These are phyloP conservation scores for Anoplopoma fimbria DNA, from an alignment of 2,113 vertebrate genomes.

Conservation along the genomic window DNA sequence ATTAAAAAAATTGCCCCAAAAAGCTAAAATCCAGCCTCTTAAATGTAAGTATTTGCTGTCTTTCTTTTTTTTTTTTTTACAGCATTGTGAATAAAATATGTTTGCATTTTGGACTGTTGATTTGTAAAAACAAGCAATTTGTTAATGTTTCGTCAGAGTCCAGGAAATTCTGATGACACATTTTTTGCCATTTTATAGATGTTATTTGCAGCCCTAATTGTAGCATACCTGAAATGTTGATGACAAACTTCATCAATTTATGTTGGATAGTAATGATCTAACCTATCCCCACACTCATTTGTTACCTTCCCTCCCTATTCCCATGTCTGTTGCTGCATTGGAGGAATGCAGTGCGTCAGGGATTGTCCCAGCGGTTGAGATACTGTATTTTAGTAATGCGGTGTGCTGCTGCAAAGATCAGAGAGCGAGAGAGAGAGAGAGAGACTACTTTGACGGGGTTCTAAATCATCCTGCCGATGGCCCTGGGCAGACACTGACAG, in stretches of 20 bases:
- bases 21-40: neutral
- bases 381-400: slow-evolving; percentile 26
- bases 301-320: neutral
- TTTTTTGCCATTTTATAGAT: neutral
- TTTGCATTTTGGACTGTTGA: neutral
- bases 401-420: slow-evolving; percentile 51
- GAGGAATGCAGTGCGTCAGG: slow-evolving; percentile 48
- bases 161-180: neutral
- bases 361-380: slow-evolving; percentile 38
- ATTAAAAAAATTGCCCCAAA: neutral
- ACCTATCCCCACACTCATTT: slow-evolving; percentile 2
- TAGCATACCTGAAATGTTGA: neutral
- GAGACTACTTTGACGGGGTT: slow-evolving; percentile 53
- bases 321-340: neutral
- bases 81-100: neutral
- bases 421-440: slow-evolving; percentile 32
- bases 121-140: neutral
- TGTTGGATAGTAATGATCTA: slow-evolving; percentile 13
- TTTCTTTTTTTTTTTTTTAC: neutral
- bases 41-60: neutral
- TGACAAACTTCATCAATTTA: neutral
- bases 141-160: neutral
- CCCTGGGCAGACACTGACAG: slow-evolving; percentile 57
- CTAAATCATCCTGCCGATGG: slow-evolving; percentile 68
- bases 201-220: neutral